Base-by-base conservation (phyloP, 2,888 invertebrate species). In the Diarsia mendica region DNA sequence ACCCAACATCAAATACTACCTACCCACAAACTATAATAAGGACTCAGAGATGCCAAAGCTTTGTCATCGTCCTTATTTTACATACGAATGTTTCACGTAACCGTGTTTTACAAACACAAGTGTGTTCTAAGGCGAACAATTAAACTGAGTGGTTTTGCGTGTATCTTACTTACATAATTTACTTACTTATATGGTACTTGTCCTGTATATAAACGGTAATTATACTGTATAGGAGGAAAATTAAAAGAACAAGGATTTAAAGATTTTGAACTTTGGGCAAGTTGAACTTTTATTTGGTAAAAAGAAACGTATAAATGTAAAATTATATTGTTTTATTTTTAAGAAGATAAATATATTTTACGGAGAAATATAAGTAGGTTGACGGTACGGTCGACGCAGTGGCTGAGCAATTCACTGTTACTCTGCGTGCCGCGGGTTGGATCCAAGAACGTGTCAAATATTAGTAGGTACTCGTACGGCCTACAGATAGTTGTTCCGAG, bases 111-210 rank as follows among this genome's bases (percentile, higher is more conserved):
- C 72, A 75, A 87, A 82, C 75, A 79, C 68, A 72, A 78, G 77
- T 78, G 77, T 55, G 67, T 60, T 76, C 75, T 82, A 79, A 84
- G 79, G 80, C 70, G 72, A 67, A 80, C 84, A 87, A 88, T 89
- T 85, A 87, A 61, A 53, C 70, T 79, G 84, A 89, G 88, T 88
- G 86, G 87, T 83, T 89, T 85, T 87, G 68, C 80, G 72, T 88
- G 88, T 88, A 80, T 70, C 67, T 76, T 80, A 70, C 85, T 75
- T 80, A 68, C 51, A 28, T 81, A 73, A 23, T 46, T 58, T 81
- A 23, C 23, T 23, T 65, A 77, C 72, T 71, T 76, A 63, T 60
- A 28, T 69, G 55, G 58, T 71, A 69, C 72, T 82, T 67, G 66
- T 75, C 58, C 39, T 63, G 77, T 84, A 68, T 80, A 80, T 85